Evolutionary conservation across 2,797 vertebrate genomes (phyloP), one percentile per base, ranked within the genome.

Genomic region (Crenuchus spilurus): DNA sequence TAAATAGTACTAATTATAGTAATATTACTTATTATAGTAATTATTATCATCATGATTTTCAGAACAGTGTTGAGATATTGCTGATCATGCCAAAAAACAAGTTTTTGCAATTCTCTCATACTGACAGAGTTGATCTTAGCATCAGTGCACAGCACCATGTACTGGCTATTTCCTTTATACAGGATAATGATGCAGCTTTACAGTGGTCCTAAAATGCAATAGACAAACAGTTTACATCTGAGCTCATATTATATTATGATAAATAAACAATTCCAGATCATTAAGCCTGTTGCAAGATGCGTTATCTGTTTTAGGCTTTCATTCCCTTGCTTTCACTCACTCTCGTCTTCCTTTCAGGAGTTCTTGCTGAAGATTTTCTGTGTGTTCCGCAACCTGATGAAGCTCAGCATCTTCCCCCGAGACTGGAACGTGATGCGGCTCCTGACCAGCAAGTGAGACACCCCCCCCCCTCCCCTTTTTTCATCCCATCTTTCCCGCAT

Each of bases 391-490:
- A 99, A 98, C 86, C 91, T 99, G 86, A 98, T 99, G 96, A 99
- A 99, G 86, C 93, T 98, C 92, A 98, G 94, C 26, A 97, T 99
- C 87, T 99, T 99, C 85, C 98, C 97, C 70, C 92, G 96, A 75
- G 98, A 99, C 87, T 99, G 98, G 98, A 99, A 96, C 83, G 96
- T 99, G 84, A 98, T 99, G 98, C 93, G 97, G 80, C 91, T 99
- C 72, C 94, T 99, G 67, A 99, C 97, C 72, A 99, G 97, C 94
- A 98, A 98, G 98, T 99, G 82, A 95, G 92, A 74, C 4, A n/a
- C 3, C 33, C 0, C 1, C 54, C 35, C 14, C 35, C 61, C n/a
- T 58, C 79, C 76, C 74, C 8, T 18, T 54, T 46, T 68, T 33
- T 18, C 28, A 66, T 54, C 22, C 28, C 84, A 70, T 82, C 72